A percentile compares a stretch with the other conserved stretches of the same genome.
phyloP scores from a whole-genome alignment of 2,113 vertebrate genomes.

The Notothenia rossii region DNA sequence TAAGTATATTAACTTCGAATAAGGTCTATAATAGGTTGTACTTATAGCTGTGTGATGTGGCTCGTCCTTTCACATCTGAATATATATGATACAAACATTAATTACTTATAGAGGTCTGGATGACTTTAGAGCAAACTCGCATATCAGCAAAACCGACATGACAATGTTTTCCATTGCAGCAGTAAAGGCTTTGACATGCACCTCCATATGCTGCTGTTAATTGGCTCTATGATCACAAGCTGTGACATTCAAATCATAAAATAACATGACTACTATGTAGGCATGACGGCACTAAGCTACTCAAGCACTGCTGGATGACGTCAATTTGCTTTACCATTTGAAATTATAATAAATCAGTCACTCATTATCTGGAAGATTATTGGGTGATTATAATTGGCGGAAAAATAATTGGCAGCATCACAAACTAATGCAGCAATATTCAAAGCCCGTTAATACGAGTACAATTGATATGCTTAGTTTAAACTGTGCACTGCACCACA shows the following conservation, averaged over 20 bases:
- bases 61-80: neutral
- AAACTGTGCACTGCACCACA: conserved; percentile 1
- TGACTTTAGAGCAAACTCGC: conserved; percentile 10
- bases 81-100: conserved; percentile 9
- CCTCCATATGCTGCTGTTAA: neutral
- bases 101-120: conserved; percentile 2
- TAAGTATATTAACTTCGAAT: neutral
- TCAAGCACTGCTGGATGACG: neutral
- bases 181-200: neutral
- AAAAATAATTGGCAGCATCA: neutral
- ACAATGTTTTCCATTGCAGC: neutral
- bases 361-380: conserved; percentile 29
- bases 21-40: neutral
- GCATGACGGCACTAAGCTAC: neutral
- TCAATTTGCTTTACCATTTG: conserved; percentile 4
- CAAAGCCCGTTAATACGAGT: neutral
- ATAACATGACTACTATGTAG: neutral
- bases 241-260: conserved; percentile 28
- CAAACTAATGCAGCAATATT: conserved; percentile 10
- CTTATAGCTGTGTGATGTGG: neutral
- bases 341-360: conserved; percentile 26
- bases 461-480: neutral
- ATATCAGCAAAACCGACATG: neutral
- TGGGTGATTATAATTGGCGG: conserved; percentile 11
- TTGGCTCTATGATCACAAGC: neutral